Evolutionary conservation across 2,113 vertebrate genomes (phyloP), one percentile per base, ranked within the genome.

Genomic region (Tenebrosternarchus preto): DNA sequence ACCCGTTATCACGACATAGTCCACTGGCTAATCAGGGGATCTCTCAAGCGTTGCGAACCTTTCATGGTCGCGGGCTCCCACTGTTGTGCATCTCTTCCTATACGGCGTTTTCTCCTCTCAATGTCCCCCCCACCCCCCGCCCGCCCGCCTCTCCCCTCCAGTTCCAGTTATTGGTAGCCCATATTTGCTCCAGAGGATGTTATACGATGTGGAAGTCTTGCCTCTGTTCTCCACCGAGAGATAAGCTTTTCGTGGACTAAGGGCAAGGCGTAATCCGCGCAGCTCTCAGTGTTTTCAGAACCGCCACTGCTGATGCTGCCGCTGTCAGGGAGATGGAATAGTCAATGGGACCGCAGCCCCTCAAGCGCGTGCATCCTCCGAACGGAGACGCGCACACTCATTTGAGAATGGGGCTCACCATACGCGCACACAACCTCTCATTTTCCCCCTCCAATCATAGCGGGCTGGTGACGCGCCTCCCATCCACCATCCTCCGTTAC

Each of bases 321-420:
- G 92, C 91, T 94, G 92, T 91, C 91, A 93, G 90, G 88, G 92
- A 93, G 91, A 93, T 87, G 85, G 90, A 93, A 89, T 90, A 89
- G 91, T 94, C 93, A 94, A 94, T 94, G 93, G 92, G 92, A 94
- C 93, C 93, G 93, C 93, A 94, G 91, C 93, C 92, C 91, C 91
- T 92, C 86, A 75, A 88, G 93, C 91, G 92, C 92, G 92, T 82
- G 86, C 90, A 89, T 92, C 86, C 81, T 85, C 85, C 80, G 66
- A 83, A 86, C 86, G 85, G 83, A 88, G 77, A 88, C 88, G 85
- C 91, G 91, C 92, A 88, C 87, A 88, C 89, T 91, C 90, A 91
- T 93, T 93, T 93, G 83, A 93, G 92, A 94, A 94, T 92, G 92
- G 90, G 87, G 89, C 83, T 86, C 88, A 77, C 87, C 60, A 86